phyloP scores from a whole-genome alignment of 2,797 vertebrate species.

The Chiroxiphia lanceolata region DNA sequence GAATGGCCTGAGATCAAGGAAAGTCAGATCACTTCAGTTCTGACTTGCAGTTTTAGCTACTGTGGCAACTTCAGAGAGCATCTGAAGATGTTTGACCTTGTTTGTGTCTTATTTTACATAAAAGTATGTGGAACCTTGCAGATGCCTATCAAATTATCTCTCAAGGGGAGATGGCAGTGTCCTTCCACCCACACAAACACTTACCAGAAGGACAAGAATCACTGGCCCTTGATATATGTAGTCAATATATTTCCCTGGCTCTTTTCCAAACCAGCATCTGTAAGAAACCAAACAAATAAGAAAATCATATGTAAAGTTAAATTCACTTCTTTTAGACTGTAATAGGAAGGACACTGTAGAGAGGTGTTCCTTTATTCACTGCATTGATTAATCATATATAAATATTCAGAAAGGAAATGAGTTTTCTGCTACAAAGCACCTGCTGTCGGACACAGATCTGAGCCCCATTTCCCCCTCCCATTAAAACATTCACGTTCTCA shows the following conservation, averaged over 20 bases:
- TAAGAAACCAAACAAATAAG: slow-evolving; percentile 9
- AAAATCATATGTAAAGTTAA: neutral
- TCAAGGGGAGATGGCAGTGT: neutral
- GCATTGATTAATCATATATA: neutral
- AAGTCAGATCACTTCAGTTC: neutral
- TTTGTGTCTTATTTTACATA: neutral
- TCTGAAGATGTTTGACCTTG: neutral
- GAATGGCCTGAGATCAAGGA: neutral
- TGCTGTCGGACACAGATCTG: neutral
- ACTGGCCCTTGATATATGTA: slow-evolving; percentile 98
- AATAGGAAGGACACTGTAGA: neutral
- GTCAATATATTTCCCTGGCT: slow-evolving; percentile 94
- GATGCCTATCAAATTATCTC: neutral
- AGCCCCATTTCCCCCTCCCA: neutral
- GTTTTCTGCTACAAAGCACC: neutral
- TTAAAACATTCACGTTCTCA: neutral
- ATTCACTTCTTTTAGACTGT: neutral
- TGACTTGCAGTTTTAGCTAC: neutral
- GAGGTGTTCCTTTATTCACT: neutral
- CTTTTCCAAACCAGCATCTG: slow-evolving; percentile 99
- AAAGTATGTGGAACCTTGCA: neutral
- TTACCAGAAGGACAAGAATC: slow-evolving; percentile 95
- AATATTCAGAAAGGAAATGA: neutral
- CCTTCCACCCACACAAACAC: slow-evolving; percentile 13
- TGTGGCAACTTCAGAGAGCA: neutral